phyloP scores from a whole-genome alignment of 2,888 invertebrate species.

The Lumbricus terrestris region DNA sequence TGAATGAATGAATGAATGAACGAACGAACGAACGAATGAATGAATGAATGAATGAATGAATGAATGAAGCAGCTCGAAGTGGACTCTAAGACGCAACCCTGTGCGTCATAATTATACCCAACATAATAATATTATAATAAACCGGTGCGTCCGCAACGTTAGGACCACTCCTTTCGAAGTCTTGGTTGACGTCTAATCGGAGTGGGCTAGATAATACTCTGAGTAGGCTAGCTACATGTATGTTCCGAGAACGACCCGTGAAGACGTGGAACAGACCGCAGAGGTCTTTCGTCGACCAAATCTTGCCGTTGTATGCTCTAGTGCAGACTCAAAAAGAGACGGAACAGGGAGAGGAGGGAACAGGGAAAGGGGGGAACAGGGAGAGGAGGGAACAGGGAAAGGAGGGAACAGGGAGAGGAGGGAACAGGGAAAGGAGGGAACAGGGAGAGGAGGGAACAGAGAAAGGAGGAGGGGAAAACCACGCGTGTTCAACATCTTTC shows the following conservation, averaged over 20 bases:
- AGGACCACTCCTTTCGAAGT: neutral
- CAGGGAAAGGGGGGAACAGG: no score
- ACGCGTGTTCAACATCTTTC: neutral
- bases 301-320: neutral
- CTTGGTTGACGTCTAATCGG: neutral
- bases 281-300: neutral
- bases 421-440: no score
- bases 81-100: neutral
- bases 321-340: neutral
- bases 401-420: no score
- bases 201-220: neutral
- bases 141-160: no score
- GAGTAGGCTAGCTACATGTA: neutral
- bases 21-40: no score
- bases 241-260: neutral
- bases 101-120: neutral
- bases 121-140: no score
- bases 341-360: no score
- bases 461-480: neutral
- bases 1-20: no score
- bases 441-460: no score
- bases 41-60: no score
- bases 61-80: neutral
- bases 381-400: no score
- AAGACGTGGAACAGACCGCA: neutral